A percentile compares a stretch with the other conserved stretches of the same genome.
phyloP scores from a whole-genome alignment of 2,797 vertebrate genomes.

The Sebastes taczanowskii region DNA sequence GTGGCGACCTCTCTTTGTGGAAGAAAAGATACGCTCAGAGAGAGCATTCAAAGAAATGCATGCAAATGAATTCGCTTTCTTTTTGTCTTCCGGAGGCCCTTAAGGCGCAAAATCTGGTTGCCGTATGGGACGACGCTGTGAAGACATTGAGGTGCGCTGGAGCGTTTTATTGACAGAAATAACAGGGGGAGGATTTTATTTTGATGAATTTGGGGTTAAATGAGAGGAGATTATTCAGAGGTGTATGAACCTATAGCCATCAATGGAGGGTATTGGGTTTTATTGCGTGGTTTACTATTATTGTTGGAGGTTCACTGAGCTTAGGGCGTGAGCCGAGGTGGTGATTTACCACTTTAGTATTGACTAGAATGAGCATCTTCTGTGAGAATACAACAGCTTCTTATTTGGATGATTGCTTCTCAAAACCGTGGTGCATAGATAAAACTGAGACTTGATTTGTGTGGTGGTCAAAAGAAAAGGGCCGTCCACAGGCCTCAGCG shows the following conservation, averaged over 20 bases:
- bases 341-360: conserved; percentile 63
- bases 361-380: conserved; percentile 39
- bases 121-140: conserved; percentile 62
- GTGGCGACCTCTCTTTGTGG: conserved; percentile 48
- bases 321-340: conserved; percentile 36
- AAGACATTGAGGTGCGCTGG: conserved; percentile 70
- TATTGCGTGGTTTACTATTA: conserved; percentile 70
- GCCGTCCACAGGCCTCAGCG: background rate
- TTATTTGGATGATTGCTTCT: conserved; percentile 52
- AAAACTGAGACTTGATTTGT: conserved; percentile 45
- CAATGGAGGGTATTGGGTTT: conserved; percentile 59
- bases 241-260: conserved; percentile 69
- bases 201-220: conserved; percentile 77
- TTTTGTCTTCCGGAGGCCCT: conserved; percentile 71
- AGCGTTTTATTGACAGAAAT: conserved; percentile 70
- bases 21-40: conserved; percentile 45
- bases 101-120: conserved; percentile 69
- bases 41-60: conserved; percentile 51
- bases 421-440: conserved; percentile 12
- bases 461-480: background rate
- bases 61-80: conserved; percentile 70
- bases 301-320: conserved; percentile 57
- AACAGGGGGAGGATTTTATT: conserved; percentile 69
- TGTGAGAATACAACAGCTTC: conserved; percentile 34
- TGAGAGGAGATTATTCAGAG: conserved; percentile 76